Conservation (phyloP, 92 coral and sea anemone species). For the Porites evermanni region DNA sequence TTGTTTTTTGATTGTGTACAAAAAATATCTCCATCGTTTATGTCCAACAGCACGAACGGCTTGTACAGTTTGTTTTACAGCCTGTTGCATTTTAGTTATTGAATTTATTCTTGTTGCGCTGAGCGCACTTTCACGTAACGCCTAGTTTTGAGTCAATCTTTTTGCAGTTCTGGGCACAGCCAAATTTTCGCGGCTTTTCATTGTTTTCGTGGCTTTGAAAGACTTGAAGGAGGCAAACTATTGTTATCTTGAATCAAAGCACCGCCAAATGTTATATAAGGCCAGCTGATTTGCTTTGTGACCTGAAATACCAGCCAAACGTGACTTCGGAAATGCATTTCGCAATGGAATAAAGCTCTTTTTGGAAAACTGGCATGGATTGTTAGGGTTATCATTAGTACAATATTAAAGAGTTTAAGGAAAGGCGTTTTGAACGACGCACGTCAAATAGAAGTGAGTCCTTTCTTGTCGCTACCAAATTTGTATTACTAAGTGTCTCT, state of each 20-base stretch:
- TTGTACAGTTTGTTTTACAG: neutral
- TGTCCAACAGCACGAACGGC: neutral
- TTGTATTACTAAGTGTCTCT: no score
- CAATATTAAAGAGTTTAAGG: no score
- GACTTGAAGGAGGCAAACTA: neutral
- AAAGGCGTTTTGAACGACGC: no score
- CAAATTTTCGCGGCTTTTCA: constrained; percentile 8
- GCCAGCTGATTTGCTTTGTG: neutral
- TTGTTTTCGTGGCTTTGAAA: constrained; percentile 3
- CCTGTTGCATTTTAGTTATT: neutral
- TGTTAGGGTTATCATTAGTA: no score
- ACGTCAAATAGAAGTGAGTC: no score
- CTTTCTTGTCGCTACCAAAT: no score
- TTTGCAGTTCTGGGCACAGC: neutral
- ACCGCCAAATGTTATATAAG: constrained; percentile 8
- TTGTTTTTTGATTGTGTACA: neutral
- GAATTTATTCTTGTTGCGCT: neutral
- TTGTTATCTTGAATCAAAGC: constrained; percentile 11
- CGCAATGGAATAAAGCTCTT: neutral
- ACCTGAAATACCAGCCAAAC: neutral
- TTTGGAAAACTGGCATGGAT: neutral
- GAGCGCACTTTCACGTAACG: neutral
- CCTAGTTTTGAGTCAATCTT: neutral
- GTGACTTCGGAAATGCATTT: neutral
- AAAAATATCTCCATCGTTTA: neutral